phyloP scores from a whole-genome alignment of 2,113 vertebrate species.

The Promerops cafer region DNA sequence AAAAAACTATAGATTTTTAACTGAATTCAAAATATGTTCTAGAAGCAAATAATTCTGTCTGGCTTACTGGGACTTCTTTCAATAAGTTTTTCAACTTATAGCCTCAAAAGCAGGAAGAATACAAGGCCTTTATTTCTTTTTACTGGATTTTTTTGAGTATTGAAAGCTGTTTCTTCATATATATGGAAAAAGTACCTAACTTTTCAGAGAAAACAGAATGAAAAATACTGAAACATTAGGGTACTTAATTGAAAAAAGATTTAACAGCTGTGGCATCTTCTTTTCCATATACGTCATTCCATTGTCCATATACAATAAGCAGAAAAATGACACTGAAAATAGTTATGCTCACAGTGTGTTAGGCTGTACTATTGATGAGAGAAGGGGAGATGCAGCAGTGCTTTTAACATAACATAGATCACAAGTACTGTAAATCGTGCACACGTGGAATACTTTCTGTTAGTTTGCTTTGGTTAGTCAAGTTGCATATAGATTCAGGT shows the following conservation, averaged over 20 bases:
- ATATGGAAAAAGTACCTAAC: background rate
- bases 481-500: background rate
- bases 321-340: background rate
- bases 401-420: background rate
- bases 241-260: background rate
- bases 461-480: background rate
- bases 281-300: background rate
- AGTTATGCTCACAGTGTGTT: background rate
- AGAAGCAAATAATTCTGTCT: background rate
- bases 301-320: background rate
- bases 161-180: background rate
- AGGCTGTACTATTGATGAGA: background rate
- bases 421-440: background rate
- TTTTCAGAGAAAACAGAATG: background rate
- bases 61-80: background rate
- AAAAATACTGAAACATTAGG: background rate
- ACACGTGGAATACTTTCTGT: background rate
- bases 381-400: background rate
- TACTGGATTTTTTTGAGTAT: background rate
- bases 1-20: background rate
- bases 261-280: background rate
- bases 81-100: background rate
- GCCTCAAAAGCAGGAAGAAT: background rate
- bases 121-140: background rate
- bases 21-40: background rate